A percentile compares a stretch with the other conserved stretches of the same genome.
Evolutionary conservation across 1,140 invertebrate species (phyloP).

Genomic region (Drosophila willistoni): DNA sequence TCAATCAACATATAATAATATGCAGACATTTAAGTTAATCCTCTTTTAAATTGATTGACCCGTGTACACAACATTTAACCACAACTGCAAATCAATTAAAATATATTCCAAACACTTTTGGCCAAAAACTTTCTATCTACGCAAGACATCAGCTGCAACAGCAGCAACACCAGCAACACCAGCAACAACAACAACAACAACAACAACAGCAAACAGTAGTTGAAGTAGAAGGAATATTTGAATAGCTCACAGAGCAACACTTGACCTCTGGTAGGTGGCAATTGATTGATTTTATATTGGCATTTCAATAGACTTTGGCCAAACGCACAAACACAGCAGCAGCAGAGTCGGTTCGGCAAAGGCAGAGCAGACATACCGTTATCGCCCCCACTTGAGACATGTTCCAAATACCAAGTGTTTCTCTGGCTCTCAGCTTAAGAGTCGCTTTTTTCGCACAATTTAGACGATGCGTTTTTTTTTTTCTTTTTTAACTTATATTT

Average conservation of each 20-base stretch:
- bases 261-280: constrained; percentile 75
- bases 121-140: constrained; percentile 50
- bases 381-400: constrained; percentile 48
- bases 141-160: constrained; percentile 14
- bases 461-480: constrained; percentile 21
- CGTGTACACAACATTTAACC: not conserved
- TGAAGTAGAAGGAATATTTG: constrained; percentile 45
- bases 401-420: constrained; percentile 78
- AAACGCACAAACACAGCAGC: constrained; percentile 16
- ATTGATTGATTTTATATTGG: constrained; percentile 81
- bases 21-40: constrained; percentile 26
- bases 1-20: constrained; percentile 9
- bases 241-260: constrained; percentile 74
- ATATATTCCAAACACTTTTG: constrained; percentile 18
- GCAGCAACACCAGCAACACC: constrained; percentile 13
- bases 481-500: not conserved
- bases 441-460: constrained; percentile 45
- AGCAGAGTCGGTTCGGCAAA: not conserved
- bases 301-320: constrained; percentile 65
- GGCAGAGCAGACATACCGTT: constrained; percentile 18
- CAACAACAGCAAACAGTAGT: constrained; percentile 11
- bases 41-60: constrained; percentile 21
- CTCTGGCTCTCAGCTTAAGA: constrained; percentile 37
- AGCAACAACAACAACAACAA: constrained; percentile 10
- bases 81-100: constrained; percentile 21